Base-by-base conservation (phyloP, 2,113 vertebrate species). In the Corythaeola cristata region DNA sequence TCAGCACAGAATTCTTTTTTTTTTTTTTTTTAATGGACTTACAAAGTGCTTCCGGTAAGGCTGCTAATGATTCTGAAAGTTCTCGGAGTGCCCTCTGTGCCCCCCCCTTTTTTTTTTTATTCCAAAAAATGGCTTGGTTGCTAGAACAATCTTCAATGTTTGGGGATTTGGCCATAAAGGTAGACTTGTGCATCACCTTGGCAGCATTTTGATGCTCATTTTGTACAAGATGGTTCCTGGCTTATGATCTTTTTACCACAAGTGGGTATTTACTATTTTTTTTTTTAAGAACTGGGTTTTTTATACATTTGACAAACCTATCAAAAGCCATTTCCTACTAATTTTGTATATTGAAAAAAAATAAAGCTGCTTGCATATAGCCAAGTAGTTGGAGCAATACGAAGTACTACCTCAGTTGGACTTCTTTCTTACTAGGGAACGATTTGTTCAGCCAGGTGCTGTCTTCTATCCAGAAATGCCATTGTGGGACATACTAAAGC, bases 331-430 rank as follows among this genome's bases (percentile, higher is more conserved):
- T 96, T 96, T 66, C n/a, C 56, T 35, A 37, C 67, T 47, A 13
- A 84, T 69, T 82, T 41, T 89, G 4, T 55, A 9, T 85, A 30
- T 75, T 35, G 24, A 37, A 67, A 44, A 44, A 12, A 95, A 52
- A n/a, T 8, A 12, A 75, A 80, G 74, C 87, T 93, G 76, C 58
- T 94, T 67, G 37, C 14, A 11, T 58, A 45, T 41, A 84, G 93
- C 77, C 67, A 84, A 88, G 95, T 49, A 47, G 76, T 37, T n/a
- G 90, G 95, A 96, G 94, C 93, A 89, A 62, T 80, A 71, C 33
- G 62, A 94, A 97, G 94, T 82, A 81, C 96, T 97, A 96, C 96
- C 96, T 97, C 98, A 92, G 74, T 44, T 63, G 89, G 95, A 93
- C 93, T 88, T 59, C 10, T 47, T 37, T 75, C 68, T 58, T 71